Base-by-base conservation (phyloP, 2,113 vertebrate genomes). In the Dasyornis broadbenti region DNA sequence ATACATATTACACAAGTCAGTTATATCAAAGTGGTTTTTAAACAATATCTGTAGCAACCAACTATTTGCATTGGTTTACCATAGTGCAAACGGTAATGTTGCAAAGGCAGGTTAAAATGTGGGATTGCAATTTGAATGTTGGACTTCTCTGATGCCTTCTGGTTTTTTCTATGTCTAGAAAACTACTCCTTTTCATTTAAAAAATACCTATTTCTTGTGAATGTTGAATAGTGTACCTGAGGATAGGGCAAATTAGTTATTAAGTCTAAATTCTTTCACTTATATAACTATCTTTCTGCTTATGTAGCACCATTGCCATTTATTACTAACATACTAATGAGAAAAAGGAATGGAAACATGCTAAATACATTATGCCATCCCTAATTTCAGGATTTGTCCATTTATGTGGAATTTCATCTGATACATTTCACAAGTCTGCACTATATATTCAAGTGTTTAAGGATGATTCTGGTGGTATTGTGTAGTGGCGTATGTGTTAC, bases 1-100 rank as follows among this genome's bases (percentile, higher is more conserved):
- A 98, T 98, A 99, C 98, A 99, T 98, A 99, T 99, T 98, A 99
- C 98, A 98, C 98, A 99, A 99, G 98, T 98, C 98, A 98, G 98
- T 98, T 97, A 97, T 98, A 99, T 98, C 98, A 98, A 99, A 98
- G 98, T 98, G 98, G 97, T 92, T 95, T 98, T 98, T 44, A 98
- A 99, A 99, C 98, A 99, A 97, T 98, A 98, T 98, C 98, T 98
- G 98, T 99, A 99, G 98, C 96, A 98, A 99, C 98, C 98, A 98
- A 98, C 98, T 98, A 96, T 98, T 98, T 98, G 97, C 97, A 97
- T 99, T 98, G 98, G 98, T 98, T 98, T 98, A 98, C 98, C 98
- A 97, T 98, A 99, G 98, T 99, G 98, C 98, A 99, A 99, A 98
- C 82, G 98, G 98, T 98, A 97, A 97, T 97, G 97, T 98, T 98